Evolutionary conservation across 2,797 vertebrate genomes (phyloP), one percentile per base, ranked within the genome.

Genomic region (Spheniscus humboldti): DNA sequence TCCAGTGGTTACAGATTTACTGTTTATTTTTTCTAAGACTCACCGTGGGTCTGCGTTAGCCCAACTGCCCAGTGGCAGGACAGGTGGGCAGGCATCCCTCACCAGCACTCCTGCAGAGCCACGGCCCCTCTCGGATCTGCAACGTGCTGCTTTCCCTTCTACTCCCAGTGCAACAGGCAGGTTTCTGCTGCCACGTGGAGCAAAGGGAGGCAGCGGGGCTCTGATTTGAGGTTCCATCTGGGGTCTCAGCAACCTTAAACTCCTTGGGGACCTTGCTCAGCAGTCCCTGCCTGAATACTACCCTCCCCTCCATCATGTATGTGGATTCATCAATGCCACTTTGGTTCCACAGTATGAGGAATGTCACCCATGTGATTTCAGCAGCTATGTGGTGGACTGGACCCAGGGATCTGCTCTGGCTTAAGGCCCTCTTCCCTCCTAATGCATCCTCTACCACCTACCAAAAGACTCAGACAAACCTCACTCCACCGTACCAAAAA

Each of bases 141-240:
- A 41, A 2, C 1, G 2, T 4, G 7, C 14, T 17, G 20, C 37
- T 64, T 76, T 69, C 14, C 37, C 30, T 55, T 66, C 48, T 1
- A 0, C 35, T 72, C 31, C 31, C 31, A 25, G 22, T 7, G 35
- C 19, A 2, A 14, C 0, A 0, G 33, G 37, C 7, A 7, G 7
- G 14, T 45, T 84, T 80, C 64, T 83, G 69, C 39, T 74, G 15
- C 73, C 7, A 2, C 0, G 1, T 41, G 62, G 43, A 39, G 52
- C 22, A 56, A 52, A 67, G 24, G 35, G 79, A 55, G 18, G 3
- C 3, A 7, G 12, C 3, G 4, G 59, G 37, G 14, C 39, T 77
- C n/a, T 67, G 43, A 74, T 50, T 6, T 76, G 23, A 79, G 63
- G 19, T n/a, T 77, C 25, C 6, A 53, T 50, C 16, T 76, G 47